Conservation (phyloP, 2,113 vertebrate species). For the Gallinago jamesoni region DNA sequence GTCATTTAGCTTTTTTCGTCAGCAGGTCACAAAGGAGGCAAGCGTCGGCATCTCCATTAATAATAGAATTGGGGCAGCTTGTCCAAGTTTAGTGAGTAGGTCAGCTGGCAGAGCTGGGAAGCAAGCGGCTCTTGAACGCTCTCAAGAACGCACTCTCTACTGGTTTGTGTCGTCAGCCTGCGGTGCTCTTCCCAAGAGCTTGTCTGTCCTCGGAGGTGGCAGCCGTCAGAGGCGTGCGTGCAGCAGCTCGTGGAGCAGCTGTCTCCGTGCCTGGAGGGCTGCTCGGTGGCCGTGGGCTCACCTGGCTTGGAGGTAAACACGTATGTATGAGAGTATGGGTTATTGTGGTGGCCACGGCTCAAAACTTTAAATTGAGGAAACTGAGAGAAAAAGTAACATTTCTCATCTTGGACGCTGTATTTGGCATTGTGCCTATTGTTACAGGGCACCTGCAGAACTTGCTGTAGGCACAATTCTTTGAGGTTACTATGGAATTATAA, state of each 20-base stretch:
- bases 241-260: neutral
- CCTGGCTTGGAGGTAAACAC: neutral
- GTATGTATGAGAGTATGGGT: neutral
- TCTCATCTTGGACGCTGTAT: accelerated
- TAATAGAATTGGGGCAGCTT: neutral
- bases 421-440: neutral
- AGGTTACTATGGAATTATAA: neutral
- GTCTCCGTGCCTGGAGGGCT: neutral
- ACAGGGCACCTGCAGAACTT: neutral
- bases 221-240: neutral
- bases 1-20: neutral
- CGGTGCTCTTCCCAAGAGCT: neutral
- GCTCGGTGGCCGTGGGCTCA: neutral
- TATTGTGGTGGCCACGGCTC: neutral
- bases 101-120: neutral
- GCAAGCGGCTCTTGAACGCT: neutral
- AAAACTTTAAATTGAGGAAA: neutral
- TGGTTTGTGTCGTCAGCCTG: neutral
- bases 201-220: neutral
- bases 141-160: neutral
- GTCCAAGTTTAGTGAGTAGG: neutral
- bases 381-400: neutral
- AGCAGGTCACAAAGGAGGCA: neutral
- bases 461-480: neutral
- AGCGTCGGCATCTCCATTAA: neutral